phyloP scores from a whole-genome alignment of 2,888 invertebrate genomes.

The Microchrysa polita region DNA sequence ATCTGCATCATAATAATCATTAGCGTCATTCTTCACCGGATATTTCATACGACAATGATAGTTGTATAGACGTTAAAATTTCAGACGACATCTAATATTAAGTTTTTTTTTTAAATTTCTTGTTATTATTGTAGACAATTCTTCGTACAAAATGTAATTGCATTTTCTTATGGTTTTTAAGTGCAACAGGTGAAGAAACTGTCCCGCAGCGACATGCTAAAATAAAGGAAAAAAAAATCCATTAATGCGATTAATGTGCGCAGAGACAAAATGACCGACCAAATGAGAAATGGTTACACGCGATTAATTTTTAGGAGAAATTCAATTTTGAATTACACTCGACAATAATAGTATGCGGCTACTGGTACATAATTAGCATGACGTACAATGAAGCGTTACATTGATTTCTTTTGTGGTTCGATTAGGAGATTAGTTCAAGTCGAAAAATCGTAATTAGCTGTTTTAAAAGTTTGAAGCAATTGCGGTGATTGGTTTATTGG shows the following conservation, averaged over 20 bases:
- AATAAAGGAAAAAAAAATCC: not conserved
- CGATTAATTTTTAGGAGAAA: not conserved
- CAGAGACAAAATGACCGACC: not conserved
- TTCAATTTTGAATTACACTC: not conserved
- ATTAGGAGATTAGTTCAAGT: not conserved
- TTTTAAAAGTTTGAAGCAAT: too few species aligned
- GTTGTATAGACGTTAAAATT: not conserved
- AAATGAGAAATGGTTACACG: not conserved
- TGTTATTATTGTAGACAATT: too few species aligned
- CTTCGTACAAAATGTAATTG: slow-evolving; percentile 1
- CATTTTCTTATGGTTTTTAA: not conserved
- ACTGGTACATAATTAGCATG: slow-evolving; percentile 3
- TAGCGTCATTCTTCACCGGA: slow-evolving; percentile 1
- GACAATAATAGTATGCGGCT: not conserved
- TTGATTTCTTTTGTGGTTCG: not conserved
- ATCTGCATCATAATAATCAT: too few species aligned
- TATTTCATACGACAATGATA: slow-evolving; percentile 8
- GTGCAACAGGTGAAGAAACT: slow-evolving; percentile 6
- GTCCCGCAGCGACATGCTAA: not conserved
- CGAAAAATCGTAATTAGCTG: not conserved
- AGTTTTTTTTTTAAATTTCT: too few species aligned
- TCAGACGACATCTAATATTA: not conserved
- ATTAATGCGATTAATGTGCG: not conserved
- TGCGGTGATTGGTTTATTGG: too few species aligned
- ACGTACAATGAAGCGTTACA: not conserved